Percentiles rank a stretch among this genome's conserved stretches.
These are phyloP conservation scores for Cantharis rufa DNA, from an alignment of 2,888 invertebrate species.

Conservation along the genomic window DNA sequence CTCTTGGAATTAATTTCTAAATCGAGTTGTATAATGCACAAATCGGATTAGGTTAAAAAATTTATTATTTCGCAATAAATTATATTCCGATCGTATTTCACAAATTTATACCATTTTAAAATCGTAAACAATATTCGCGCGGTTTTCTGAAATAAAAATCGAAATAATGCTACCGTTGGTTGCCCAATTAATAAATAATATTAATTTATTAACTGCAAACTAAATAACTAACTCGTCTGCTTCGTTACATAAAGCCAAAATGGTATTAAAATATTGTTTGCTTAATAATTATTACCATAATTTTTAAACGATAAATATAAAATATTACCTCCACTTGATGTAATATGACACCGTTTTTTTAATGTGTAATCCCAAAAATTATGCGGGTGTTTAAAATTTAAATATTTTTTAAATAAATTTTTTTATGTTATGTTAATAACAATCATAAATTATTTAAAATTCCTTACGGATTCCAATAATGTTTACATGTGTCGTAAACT, in stretches of 20 bases:
- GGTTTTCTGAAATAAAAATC: background rate
- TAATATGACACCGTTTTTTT: constrained; percentile 3
- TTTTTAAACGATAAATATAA: background rate
- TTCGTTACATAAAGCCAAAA: background rate
- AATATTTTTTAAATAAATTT: background rate
- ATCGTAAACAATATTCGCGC: background rate
- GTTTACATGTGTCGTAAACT: background rate
- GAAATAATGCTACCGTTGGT: background rate
- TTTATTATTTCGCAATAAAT: background rate
- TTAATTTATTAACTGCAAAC: background rate
- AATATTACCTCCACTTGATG: background rate
- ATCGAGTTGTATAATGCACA: background rate
- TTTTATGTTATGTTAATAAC: background rate
- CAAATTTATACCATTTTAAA: background rate
- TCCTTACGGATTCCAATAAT: background rate
- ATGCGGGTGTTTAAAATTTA: background rate
- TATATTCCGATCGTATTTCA: background rate
- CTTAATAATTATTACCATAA: background rate
- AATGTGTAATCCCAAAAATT: background rate
- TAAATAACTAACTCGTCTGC: background rate
- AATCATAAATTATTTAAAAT: background rate
- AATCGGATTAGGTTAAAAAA: background rate
- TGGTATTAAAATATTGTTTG: background rate
- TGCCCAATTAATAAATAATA: background rate
- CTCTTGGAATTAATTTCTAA: background rate